phyloP scores from a whole-genome alignment of 2,797 vertebrate genomes.

The Diceros bicornis region DNA sequence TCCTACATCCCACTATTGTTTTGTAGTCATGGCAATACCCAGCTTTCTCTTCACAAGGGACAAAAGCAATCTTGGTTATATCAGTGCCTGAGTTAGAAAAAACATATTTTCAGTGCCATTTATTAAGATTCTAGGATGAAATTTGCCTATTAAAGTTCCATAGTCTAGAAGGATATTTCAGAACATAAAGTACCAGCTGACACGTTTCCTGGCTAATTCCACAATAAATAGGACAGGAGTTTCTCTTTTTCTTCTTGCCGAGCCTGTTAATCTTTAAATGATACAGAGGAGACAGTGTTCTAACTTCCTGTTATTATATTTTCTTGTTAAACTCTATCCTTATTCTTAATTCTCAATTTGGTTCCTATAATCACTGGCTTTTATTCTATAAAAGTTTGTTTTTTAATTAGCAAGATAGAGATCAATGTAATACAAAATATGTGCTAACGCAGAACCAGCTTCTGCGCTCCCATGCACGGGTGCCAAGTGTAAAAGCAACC shows the following conservation, averaged over 20 bases:
- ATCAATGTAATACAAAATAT: slow-evolving; percentile 60
- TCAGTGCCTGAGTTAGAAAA: slow-evolving; percentile 71
- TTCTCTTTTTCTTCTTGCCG: slow-evolving; percentile 69
- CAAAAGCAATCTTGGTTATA: slow-evolving; percentile 75
- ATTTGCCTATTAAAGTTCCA: slow-evolving; percentile 63
- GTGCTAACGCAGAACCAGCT: slow-evolving; percentile 9
- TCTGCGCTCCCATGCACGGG: neutral
- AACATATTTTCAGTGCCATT: slow-evolving; percentile 58
- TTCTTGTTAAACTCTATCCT: slow-evolving; percentile 70
- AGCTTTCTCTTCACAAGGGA: slow-evolving; percentile 78
- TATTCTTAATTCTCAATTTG: slow-evolving; percentile 46
- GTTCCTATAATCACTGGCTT: slow-evolving; percentile 64
- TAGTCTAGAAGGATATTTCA: neutral
- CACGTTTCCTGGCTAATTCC: slow-evolving; percentile 68
- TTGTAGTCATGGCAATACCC: slow-evolving; percentile 76
- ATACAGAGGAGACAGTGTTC: slow-evolving; percentile 70
- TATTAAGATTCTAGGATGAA: slow-evolving; percentile 67
- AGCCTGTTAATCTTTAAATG: slow-evolving; percentile 81
- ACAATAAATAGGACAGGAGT: slow-evolving; percentile 65
- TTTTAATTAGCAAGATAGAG: slow-evolving; percentile 75
- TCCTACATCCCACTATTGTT: slow-evolving; percentile 77
- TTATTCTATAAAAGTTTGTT: slow-evolving; percentile 64
- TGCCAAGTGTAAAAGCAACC: slow-evolving; percentile 16
- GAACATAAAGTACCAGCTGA: neutral
- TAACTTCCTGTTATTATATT: slow-evolving; percentile 82